phyloP scores from a whole-genome alignment of 2,888 invertebrate genomes.

The Cryptosula pallasiana region DNA sequence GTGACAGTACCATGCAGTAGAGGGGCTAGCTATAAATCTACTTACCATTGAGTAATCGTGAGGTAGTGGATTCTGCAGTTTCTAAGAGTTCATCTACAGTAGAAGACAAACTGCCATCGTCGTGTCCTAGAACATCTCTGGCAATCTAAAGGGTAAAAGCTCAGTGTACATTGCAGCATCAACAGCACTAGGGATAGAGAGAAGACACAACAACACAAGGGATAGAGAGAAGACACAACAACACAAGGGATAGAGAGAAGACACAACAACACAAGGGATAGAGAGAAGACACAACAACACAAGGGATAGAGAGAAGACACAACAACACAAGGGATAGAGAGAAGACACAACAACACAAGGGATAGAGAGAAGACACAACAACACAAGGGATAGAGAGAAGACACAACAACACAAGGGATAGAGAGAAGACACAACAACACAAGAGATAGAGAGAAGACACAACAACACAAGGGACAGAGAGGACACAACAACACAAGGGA shows the following conservation, averaged over 20 bases:
- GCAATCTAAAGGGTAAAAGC: constrained; percentile 35
- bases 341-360: neutral
- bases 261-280: neutral
- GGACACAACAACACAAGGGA: neutral
- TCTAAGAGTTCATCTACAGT: constrained; percentile 44
- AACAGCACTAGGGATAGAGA: no score
- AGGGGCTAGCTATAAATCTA: no score
- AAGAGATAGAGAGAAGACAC: neutral
- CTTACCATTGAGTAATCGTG: neutral
- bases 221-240: neutral
- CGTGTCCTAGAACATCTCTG: constrained; percentile 44
- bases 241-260: neutral
- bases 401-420: neutral
- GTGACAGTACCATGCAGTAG: no score
- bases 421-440: neutral
- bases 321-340: neutral
- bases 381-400: no score
- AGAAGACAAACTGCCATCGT: constrained; percentile 48
- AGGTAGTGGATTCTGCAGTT: constrained; percentile 33
- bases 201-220: no score
- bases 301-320: neutral
- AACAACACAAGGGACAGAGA: neutral
- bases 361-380: neutral
- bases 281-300: neutral
- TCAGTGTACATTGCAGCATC: no score